These are phyloP conservation scores for Drosophila pruinosa DNA, from an alignment of 1,140 invertebrate genomes.

Conservation along the genomic window DNA sequence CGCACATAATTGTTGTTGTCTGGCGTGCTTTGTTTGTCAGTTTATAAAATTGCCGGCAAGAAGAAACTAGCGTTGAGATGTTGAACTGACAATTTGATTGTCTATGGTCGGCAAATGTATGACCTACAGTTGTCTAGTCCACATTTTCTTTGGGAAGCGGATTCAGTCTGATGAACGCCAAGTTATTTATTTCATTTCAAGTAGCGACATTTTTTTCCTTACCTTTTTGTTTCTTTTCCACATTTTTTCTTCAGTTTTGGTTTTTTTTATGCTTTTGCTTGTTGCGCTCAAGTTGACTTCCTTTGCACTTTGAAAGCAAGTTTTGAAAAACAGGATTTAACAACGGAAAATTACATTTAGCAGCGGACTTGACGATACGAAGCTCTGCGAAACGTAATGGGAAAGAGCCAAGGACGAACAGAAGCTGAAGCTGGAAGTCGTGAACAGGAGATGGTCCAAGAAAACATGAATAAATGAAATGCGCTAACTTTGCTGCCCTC, in stretches of 20 bases:
- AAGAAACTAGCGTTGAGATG: conserved; percentile 15
- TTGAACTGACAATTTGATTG: background rate
- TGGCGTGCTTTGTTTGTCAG: conserved; percentile 35
- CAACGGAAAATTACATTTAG: conserved; percentile 81
- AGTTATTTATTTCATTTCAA: conserved; percentile 61
- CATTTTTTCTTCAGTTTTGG: conserved; percentile 5
- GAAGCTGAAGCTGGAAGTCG: background rate
- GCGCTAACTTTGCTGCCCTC: conserved; percentile 66
- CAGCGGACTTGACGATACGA: conserved; percentile 50
- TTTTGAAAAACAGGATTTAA: conserved; percentile 81
- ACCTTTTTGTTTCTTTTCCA: conserved; percentile 18
- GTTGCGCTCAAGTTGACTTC: conserved; percentile 74
- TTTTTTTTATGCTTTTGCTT: conserved; percentile 48
- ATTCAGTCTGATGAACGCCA: conserved; percentile 29
- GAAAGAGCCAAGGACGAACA: conserved; percentile 14
- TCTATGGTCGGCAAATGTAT: conserved; percentile 9
- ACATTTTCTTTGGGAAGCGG: background rate
- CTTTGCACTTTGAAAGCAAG: conserved; percentile 73
- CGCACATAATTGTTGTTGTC: conserved; percentile 30
- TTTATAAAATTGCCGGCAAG: conserved; percentile 23
- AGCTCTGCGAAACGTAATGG: conserved; percentile 20
- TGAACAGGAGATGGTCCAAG: conserved; percentile 28
- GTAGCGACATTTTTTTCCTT: conserved; percentile 30
- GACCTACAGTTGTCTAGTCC: conserved; percentile 11
- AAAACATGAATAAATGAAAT: conserved; percentile 78